Conservation (phyloP, 2,888 invertebrate genomes). For the Drosophila lutescens region DNA sequence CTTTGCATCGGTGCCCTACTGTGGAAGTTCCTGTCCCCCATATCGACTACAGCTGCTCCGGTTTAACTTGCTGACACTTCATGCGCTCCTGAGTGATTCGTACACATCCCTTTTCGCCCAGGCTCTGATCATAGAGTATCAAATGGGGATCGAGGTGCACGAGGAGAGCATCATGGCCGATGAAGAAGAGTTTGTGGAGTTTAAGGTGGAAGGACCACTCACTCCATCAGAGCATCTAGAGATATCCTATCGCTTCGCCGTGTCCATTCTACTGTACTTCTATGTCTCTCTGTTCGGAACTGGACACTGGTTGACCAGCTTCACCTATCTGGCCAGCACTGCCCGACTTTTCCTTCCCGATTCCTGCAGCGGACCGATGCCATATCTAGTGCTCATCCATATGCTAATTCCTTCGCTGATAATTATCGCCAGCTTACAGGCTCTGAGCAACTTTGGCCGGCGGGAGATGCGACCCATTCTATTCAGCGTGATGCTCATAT, state of each 20-base stretch:
- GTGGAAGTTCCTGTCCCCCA: constrained; percentile 65
- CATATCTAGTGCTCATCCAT: constrained; percentile 92
- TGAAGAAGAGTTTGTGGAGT: constrained; percentile 11
- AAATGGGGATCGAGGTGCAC: constrained; percentile 55
- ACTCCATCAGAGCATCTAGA: constrained; percentile 41
- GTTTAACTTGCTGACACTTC: constrained; percentile 87
- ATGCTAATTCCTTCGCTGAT: constrained; percentile 91
- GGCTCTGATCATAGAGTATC: constrained; percentile 69
- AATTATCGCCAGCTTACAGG: constrained; percentile 84
- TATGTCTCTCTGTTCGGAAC: constrained; percentile 96
- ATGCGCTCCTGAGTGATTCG: constrained; percentile 88
- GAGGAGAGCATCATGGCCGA: constrained; percentile 20
- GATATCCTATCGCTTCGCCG: constrained; percentile 84
- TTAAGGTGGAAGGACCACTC: not conserved
- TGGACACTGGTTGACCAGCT: constrained; percentile 97
- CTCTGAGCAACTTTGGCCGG: constrained; percentile 57
- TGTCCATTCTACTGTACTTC: constrained; percentile 88
- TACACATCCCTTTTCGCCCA: constrained; percentile 92
- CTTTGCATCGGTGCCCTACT: constrained; percentile 53
- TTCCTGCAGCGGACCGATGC: constrained; percentile 94
- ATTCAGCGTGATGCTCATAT: constrained; percentile 90
- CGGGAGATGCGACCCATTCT: constrained; percentile 85
- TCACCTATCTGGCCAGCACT: constrained; percentile 96
- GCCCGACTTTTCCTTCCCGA: constrained; percentile 95
- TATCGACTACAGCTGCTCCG: constrained; percentile 86